Conservation (phyloP, 2,888 invertebrate genomes). For the Syrphus vitripennis region DNA sequence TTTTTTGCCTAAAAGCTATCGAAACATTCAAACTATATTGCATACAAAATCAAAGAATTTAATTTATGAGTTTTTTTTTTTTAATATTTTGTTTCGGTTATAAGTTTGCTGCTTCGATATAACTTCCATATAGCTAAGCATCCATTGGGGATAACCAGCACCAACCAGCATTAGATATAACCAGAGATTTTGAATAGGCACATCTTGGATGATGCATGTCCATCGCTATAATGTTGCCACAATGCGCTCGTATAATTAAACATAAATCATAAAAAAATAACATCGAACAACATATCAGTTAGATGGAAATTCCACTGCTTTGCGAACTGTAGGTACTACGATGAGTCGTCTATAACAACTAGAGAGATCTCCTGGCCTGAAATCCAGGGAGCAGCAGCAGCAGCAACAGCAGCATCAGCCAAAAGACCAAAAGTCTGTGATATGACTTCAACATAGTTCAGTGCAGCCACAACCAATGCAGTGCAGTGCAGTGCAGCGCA, state of each 20-base stretch:
- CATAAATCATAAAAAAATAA: slow-evolving; percentile 69
- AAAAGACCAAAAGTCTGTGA: slow-evolving; percentile 5
- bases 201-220: slow-evolving; percentile 64
- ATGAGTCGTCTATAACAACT: neutral
- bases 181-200: slow-evolving; percentile 5
- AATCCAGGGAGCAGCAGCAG: neutral
- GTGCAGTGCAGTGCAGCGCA: neutral
- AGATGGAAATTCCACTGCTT: slow-evolving; percentile 29
- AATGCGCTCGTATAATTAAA: slow-evolving; percentile 66
- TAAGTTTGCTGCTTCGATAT: neutral
- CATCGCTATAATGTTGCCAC: slow-evolving; percentile 61
- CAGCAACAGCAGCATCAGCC: too few species aligned
- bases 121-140: neutral
- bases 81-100: neutral
- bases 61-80: slow-evolving; percentile 56
- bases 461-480: neutral
- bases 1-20: slow-evolving; percentile 22
- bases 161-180: too few species aligned
- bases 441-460: neutral
- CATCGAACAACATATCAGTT: slow-evolving; percentile 47
- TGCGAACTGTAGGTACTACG: neutral
- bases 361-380: neutral
- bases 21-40: slow-evolving; percentile 26
- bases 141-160: neutral
- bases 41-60: slow-evolving; percentile 53